phyloP scores from a whole-genome alignment of 1,140 invertebrate genomes.

The Adelges cooleyi region DNA sequence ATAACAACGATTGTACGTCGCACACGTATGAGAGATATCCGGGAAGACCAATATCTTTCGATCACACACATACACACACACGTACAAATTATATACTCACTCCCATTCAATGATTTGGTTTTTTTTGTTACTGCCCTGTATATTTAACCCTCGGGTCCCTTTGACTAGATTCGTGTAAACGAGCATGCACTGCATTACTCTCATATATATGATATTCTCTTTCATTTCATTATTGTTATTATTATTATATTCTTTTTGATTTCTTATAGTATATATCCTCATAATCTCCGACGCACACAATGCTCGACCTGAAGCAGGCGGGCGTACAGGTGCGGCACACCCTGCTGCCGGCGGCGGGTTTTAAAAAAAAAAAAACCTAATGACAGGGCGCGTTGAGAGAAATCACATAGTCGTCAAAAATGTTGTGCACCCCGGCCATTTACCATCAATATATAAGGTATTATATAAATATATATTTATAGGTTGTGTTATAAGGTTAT shows the following conservation, averaged over 20 bases:
- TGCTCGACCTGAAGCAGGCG: neutral
- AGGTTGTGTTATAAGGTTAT: constrained; percentile 14
- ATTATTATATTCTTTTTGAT: neutral
- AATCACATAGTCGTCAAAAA: constrained; percentile 6
- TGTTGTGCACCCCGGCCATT: neutral
- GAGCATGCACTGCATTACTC: too few relatives aligned
- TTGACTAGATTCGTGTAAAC: too few relatives aligned
- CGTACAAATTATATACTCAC: constrained; percentile 7
- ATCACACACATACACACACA: too few relatives aligned
- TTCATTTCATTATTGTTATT: neutral
- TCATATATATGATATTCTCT: neutral
- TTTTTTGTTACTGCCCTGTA: neutral
- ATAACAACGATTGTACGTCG: neutral
- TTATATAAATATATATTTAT: too few relatives aligned
- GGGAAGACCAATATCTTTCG: neutral
- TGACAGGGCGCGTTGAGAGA: constrained; percentile 10
- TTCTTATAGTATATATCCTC: neutral
- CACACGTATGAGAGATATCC: neutral
- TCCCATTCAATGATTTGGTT: neutral
- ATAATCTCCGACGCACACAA: neutral
- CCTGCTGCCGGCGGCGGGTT: neutral
- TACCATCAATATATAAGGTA: constrained; percentile 7
- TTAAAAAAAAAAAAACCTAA: neutral
- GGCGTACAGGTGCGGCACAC: too few relatives aligned
- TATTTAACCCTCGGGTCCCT: neutral